Percentiles rank a stretch among this genome's conserved stretches.
Conservation (phyloP, 2,888 invertebrate genomes). For the Spatulosminthurus flaviceps region DNA sequence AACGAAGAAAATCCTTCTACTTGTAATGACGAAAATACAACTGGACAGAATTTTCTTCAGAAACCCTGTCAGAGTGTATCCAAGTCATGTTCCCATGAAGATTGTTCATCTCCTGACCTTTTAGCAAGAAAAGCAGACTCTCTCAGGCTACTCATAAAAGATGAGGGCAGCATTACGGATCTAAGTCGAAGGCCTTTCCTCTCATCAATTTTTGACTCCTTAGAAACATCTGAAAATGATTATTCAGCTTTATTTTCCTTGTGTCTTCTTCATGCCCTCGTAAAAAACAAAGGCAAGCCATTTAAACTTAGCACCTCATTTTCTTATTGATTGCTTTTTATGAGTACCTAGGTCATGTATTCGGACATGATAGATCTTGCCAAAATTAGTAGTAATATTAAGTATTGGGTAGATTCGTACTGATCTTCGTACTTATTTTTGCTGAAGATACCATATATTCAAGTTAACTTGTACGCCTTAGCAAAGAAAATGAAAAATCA, state of each 20-base stretch:
- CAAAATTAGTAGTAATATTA: too few relatives aligned
- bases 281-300: slow-evolving; percentile 87
- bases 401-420: too few relatives aligned
- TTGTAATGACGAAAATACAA: background rate
- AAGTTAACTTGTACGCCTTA: too few relatives aligned
- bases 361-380: too few relatives aligned
- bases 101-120: slow-evolving; percentile 37
- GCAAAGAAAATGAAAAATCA: too few relatives aligned
- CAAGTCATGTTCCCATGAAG: slow-evolving; percentile 12
- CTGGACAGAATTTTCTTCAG: slow-evolving; percentile 7
- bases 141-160: slow-evolving; percentile 19
- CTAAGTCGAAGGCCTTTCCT: slow-evolving; percentile 76
- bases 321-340: too few relatives aligned
- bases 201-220: slow-evolving; percentile 84
- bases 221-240: slow-evolving; percentile 92
- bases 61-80: background rate
- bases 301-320: too few relatives aligned
- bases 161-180: slow-evolving; percentile 33
- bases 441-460: too few relatives aligned
- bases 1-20: slow-evolving; percentile 20
- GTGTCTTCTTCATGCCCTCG: slow-evolving; percentile 91
- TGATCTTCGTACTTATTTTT: too few relatives aligned
- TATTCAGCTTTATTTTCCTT: slow-evolving; percentile 91
- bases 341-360: too few relatives aligned
- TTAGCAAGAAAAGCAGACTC: slow-evolving; percentile 38